Evolutionary conservation across 1,140 invertebrate genomes (phyloP), one percentile per base, ranked within the genome.

Genomic region (Drosophila pandora): DNA sequence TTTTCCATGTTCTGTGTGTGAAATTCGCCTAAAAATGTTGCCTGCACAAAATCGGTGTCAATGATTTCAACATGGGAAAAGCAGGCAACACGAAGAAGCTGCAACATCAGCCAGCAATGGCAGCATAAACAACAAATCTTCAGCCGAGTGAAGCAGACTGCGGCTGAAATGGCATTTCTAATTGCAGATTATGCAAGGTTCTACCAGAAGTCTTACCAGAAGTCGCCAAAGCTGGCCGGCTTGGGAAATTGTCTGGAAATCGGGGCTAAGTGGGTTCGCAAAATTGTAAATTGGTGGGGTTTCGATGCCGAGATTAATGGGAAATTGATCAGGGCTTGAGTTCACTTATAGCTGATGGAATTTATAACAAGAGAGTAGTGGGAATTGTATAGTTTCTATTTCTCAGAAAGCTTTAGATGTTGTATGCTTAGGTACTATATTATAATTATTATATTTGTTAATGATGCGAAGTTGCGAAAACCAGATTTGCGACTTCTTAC

Each of bases 41-140:
- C 21, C 43, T 43, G 47, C 60, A 64, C 74, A 62, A 80, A 84
- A 84, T 84, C 79, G 81, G 81, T 84, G 81, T 84, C 81, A 84
- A 84, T 84, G 81, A 80, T 85, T 84, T 84, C 71, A 85, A 84
- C 81, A 80, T 84, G 77, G 80, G 80, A 83, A 83, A 84, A 69
- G 59, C 75, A 68, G 54, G 45, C 45, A 52, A 49, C 75, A 78
- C 32, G 50, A 41, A 73, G 53, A 45, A 28, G 37, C 65, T 10
- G 59, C 48, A 68, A 37, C 65, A 55, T 55, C 8, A 23, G 28
- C 22, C 21, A 23, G 67, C 65, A 67, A 50, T 62, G 59, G 30
- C 45, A 55, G 22, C 37, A 45, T 25, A 62, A 59, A 45, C 49
- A 45, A 57, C 43, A 47, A 17, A 47, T 10, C 43, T 9, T 22